A percentile compares a stretch with the other conserved stretches of the same genome.
These are phyloP conservation scores for Marmota flaviventris DNA, from an alignment of 2,113 vertebrate species.

Conservation along the genomic window DNA sequence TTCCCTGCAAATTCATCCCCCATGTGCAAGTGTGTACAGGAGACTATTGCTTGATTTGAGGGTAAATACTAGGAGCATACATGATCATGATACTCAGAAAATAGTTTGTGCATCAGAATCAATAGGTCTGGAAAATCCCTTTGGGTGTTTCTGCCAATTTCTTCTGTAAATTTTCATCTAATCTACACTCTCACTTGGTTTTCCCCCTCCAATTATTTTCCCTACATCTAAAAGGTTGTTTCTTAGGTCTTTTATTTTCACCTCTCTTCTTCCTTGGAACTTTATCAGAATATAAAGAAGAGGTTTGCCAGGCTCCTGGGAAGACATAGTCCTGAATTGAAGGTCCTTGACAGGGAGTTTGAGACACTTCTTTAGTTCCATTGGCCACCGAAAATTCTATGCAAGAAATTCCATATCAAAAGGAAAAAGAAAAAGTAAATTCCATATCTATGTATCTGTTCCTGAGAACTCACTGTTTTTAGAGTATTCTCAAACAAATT, in stretches of 20 bases:
- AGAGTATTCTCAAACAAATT: background rate
- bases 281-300: background rate
- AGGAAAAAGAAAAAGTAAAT: background rate
- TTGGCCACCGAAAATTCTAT: background rate
- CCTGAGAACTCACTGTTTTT: background rate
- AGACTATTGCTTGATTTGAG: background rate
- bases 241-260: background rate
- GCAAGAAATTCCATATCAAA: background rate
- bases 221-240: background rate
- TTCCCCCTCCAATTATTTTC: background rate
- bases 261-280: background rate
- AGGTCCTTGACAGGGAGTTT: background rate
- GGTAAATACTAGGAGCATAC: background rate
- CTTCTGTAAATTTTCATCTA: background rate
- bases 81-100: background rate
- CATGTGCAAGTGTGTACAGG: no score
- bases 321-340: background rate
- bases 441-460: background rate
- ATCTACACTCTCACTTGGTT: accelerated
- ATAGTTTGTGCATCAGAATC: background rate
- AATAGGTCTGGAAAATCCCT: background rate
- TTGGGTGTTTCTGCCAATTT: background rate
- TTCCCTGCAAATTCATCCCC: background rate
- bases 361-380: background rate
- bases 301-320: background rate